Percentiles rank a stretch among this genome's conserved stretches.
Conservation (phyloP, 1,140 invertebrate genomes). For the Eciton burchellii region DNA sequence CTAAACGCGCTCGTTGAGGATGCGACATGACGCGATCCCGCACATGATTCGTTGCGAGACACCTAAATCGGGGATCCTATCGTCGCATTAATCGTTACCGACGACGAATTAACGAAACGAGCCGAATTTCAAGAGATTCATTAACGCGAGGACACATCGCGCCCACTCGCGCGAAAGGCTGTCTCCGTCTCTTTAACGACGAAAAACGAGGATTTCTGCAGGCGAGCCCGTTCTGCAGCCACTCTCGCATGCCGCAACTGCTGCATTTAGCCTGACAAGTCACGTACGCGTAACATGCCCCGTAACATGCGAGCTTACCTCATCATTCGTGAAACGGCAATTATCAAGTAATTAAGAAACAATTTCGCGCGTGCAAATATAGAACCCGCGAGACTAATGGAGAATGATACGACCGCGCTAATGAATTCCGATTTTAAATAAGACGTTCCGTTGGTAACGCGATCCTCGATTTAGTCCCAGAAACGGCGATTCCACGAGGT, state of each 20-base stretch:
- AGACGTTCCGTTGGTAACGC: not conserved
- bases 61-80: not conserved
- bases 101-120: constrained; percentile 24
- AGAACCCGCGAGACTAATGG: constrained; percentile 60
- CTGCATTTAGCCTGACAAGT: constrained; percentile 53
- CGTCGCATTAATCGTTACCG: not conserved
- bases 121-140: constrained; percentile 26
- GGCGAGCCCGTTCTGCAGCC: constrained; percentile 9
- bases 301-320: constrained; percentile 78
- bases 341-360: constrained; percentile 79
- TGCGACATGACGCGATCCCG: not conserved
- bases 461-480: not conserved
- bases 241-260: constrained; percentile 62
- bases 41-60: not conserved
- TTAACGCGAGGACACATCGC: not conserved
- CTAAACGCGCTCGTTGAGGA: not conserved
- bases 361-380: constrained; percentile 75
- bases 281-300: constrained; percentile 16
- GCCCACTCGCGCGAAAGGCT: constrained; percentile 17
- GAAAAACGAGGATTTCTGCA: constrained; percentile 40
- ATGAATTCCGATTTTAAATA: constrained; percentile 26
- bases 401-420: constrained; percentile 59
- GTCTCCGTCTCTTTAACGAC: constrained; percentile 42
- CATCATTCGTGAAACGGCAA: constrained; percentile 69
- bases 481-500: not conserved